Evolutionary conservation across 1,140 invertebrate species (phyloP).

Genomic region (Cherax destructor): DNA sequence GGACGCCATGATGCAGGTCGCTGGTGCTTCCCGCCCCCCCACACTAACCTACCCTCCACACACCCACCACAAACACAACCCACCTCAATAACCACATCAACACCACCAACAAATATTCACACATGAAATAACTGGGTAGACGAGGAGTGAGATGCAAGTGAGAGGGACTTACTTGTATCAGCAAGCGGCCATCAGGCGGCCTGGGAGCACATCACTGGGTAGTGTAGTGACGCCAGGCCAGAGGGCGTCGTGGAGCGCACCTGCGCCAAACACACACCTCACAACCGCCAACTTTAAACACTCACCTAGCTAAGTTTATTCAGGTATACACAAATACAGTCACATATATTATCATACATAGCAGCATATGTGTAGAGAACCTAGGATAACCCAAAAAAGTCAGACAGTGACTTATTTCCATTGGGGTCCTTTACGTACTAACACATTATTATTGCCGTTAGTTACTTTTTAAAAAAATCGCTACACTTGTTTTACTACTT

Average conservation of each 20-base stretch:
- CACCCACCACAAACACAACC: neutral
- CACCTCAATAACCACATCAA: neutral
- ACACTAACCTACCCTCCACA: neutral
- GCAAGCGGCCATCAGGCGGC: conserved; percentile 18
- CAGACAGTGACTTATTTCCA: too few relatives aligned
- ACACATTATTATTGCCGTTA: too few relatives aligned
- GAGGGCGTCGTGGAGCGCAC: conserved; percentile 47
- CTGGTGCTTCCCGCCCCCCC: conserved; percentile 8
- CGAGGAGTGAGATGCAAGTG: neutral
- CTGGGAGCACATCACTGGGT: conserved; percentile 51
- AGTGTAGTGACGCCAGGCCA: conserved; percentile 51
- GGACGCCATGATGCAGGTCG: conserved; percentile 37
- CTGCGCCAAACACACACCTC: conserved; percentile 43
- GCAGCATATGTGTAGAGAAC: too few relatives aligned
- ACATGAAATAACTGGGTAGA: neutral
- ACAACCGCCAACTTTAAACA: conserved; percentile 10
- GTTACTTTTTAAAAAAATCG: too few relatives aligned
- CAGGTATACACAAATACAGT: too few relatives aligned
- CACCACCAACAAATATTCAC: neutral
- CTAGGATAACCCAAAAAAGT: too few relatives aligned
- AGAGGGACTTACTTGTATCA: conserved; percentile 28
- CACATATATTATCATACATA: too few relatives aligned
- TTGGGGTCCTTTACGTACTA: too few relatives aligned
- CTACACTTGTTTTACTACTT: too few relatives aligned
- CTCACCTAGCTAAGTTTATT: too few relatives aligned